Base-by-base conservation (phyloP, 2,797 vertebrate species). In the Trichosurus vulpecula region DNA sequence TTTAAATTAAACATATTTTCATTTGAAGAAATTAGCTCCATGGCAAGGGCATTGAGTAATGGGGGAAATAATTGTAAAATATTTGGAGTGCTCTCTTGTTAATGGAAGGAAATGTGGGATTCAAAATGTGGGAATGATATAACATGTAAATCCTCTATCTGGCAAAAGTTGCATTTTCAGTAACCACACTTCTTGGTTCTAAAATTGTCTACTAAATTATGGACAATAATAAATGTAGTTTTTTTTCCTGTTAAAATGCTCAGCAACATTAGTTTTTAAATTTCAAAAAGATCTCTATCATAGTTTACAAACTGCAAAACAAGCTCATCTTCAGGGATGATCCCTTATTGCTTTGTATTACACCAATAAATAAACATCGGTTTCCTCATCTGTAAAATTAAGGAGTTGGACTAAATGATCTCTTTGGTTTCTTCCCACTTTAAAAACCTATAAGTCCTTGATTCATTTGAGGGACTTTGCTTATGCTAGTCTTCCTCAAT, bases 141-240 rank as follows among this genome's bases (percentile, higher is more conserved):
- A 95, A 91, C 1, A 11, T 94, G 5, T 57, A 61, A 95, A 93
- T 94, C 74, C 51, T 91, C 93, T 53, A 54, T 91, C 41, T 92
- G 87, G 66, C 92, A 92, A 66, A 90, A 91, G 11, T 93, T 92
- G 25, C 61, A 41, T 93, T 94, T 95, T 54, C n/a, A 93, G 81
- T 53, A 91, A 58, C 51, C 35, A 91, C 13, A 87, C 35, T 51
- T 51, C 94, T 94, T 93, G 3, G 90, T 94, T 95, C 93, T 91
- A 14, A 89, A 89, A 66, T 94, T 91, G 90, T 74, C 58, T 87
- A 51, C 0, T 92, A 91, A 97, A 94, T 90, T 94, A 95, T 90
- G 92, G 41, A 52, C 52, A 95, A 55, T 52, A 96, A 93, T 22
- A 47, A 22, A 90, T 90, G 31, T 52, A 90, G 29, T 52, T 90